phyloP scores from a whole-genome alignment of 2,888 invertebrate genomes.

The Agrotis exclamationis region DNA sequence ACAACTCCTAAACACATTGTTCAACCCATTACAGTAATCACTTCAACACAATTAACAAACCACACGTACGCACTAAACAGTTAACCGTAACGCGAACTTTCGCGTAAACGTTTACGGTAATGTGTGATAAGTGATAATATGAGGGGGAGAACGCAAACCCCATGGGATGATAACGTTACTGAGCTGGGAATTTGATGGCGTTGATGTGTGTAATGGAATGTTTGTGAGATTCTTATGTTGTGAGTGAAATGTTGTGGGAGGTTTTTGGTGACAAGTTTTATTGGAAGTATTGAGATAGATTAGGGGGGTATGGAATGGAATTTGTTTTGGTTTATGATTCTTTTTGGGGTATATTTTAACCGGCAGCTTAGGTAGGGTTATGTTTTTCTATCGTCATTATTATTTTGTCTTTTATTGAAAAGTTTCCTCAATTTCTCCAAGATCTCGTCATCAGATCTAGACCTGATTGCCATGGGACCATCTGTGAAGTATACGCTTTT shows the following conservation, averaged over 20 bases:
- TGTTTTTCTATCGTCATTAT: no score
- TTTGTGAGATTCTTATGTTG: conserved; percentile 4
- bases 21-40: conserved; percentile 45
- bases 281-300: not conserved
- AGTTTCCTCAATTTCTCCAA: no score
- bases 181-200: conserved; percentile 42
- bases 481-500: no score
- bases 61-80: conserved; percentile 54
- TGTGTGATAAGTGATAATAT: conserved; percentile 68
- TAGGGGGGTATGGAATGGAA: no score
- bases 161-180: conserved; percentile 67
- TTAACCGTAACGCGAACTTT: conserved; percentile 54
- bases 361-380: no score
- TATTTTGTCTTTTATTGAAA: no score
- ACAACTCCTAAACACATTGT: conserved; percentile 18
- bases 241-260: no score
- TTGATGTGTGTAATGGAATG: conserved; percentile 55
- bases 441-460: no score
- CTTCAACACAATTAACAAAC: conserved; percentile 45
- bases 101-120: conserved; percentile 63
- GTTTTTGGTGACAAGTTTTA: conserved; percentile 36
- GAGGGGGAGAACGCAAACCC: conserved; percentile 56
- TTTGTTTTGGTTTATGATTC: no score
- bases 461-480: no score
- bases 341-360: not conserved